Evolutionary conservation across 2,888 invertebrate genomes (phyloP).

Genomic region (Drosophila tripunctata): DNA sequence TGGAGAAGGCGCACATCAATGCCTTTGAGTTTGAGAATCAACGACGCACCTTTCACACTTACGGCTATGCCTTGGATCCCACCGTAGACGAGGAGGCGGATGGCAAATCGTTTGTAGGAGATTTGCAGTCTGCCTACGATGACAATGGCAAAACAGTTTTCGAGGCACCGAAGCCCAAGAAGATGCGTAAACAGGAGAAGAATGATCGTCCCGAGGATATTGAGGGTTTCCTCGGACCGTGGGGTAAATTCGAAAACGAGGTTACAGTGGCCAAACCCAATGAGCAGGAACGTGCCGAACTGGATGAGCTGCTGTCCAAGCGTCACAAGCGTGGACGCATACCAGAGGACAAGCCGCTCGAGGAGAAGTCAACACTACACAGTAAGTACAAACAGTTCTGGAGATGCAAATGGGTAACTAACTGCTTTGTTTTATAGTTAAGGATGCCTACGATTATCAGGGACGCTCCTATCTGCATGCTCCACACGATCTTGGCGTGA

Average conservation of each 20-base stretch:
- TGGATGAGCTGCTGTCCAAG: slow-evolving; percentile 97
- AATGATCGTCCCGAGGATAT: slow-evolving; percentile 96
- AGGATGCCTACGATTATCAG: slow-evolving; percentile 97
- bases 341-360: slow-evolving; percentile 96
- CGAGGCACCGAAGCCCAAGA: slow-evolving; percentile 91
- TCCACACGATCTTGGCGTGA: slow-evolving; percentile 96
- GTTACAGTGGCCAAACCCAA: slow-evolving; percentile 94
- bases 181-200: slow-evolving; percentile 93
- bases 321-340: slow-evolving; percentile 93
- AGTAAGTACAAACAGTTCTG: slow-evolving; percentile 87
- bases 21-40: slow-evolving; percentile 99
- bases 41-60: slow-evolving; percentile 96
- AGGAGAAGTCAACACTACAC: slow-evolving; percentile 97
- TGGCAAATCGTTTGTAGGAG: slow-evolving; percentile 85
- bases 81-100: slow-evolving; percentile 88
- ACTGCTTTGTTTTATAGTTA: slow-evolving; percentile 87
- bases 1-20: slow-evolving; percentile 97
- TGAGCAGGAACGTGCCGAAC: slow-evolving; percentile 96
- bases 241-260: slow-evolving; percentile 98
- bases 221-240: slow-evolving; percentile 98
- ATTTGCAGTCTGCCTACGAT: slow-evolving; percentile 89
- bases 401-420: no score
- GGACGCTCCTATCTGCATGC: slow-evolving; percentile 97
- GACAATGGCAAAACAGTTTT: slow-evolving; percentile 94
- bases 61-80: slow-evolving; percentile 97